Conservation (phyloP, 2,888 invertebrate species). For the Kuschelorhynchus macadamiae region DNA sequence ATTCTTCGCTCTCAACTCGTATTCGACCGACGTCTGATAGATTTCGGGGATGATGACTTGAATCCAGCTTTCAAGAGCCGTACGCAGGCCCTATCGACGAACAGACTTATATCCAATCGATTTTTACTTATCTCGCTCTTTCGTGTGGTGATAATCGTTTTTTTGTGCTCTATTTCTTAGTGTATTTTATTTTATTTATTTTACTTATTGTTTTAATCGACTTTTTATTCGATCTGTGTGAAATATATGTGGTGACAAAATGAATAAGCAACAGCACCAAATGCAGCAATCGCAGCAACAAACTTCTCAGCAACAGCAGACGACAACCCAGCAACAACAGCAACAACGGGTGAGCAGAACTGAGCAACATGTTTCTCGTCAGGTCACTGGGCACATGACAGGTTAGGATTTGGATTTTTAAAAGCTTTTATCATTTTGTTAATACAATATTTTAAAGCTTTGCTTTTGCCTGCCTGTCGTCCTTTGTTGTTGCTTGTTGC, state of each 20-base stretch:
- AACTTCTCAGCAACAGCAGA: slow-evolving; percentile 69
- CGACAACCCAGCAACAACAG: slow-evolving; percentile 69
- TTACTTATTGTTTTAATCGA: slow-evolving; percentile 43
- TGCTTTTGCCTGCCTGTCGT: slow-evolving; percentile 22
- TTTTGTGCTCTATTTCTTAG: slow-evolving; percentile 55
- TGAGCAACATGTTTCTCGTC: slow-evolving; percentile 85
- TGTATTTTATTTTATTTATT: slow-evolving; percentile 48
- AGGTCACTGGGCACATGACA: slow-evolving; percentile 81
- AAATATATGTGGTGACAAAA: slow-evolving; percentile 69
- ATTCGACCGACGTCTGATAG: slow-evolving; percentile 93
- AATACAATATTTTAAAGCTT: background rate
- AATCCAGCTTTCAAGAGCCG: slow-evolving; percentile 75
- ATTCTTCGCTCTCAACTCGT: slow-evolving; percentile 92
- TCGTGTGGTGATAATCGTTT: slow-evolving; percentile 65
- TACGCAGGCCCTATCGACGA: slow-evolving; percentile 65
- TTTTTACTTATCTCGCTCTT: slow-evolving; percentile 55
- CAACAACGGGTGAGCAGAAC: slow-evolving; percentile 77
- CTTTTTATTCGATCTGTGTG: slow-evolving; percentile 55
- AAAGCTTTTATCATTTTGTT: background rate
- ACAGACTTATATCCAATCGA: slow-evolving; percentile 59
- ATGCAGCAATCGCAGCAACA: slow-evolving; percentile 67
- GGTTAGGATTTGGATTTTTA: slow-evolving; percentile 67
- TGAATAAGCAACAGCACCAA: slow-evolving; percentile 83
- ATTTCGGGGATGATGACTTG: slow-evolving; percentile 84
- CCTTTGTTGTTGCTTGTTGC: slow-evolving; percentile 23